A percentile compares a stretch with the other conserved stretches of the same genome.
Evolutionary conservation across 2,888 invertebrate species (phyloP).

Genomic region (Encarsia formosa): DNA sequence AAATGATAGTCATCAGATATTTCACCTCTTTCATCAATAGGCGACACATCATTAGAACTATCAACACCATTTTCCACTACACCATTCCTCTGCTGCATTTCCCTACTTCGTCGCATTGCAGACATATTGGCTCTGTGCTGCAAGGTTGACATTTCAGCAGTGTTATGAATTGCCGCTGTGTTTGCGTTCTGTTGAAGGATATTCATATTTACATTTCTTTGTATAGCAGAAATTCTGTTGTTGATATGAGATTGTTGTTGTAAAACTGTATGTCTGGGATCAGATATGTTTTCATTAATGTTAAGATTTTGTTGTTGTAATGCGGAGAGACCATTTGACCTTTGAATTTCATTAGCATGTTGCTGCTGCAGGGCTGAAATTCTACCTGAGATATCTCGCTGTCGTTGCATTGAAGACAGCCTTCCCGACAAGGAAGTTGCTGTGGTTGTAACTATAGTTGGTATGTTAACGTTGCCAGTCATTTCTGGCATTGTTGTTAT

Average conservation of each 20-base stretch:
- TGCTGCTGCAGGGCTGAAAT: conserved; percentile 7
- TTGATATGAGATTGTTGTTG: conserved; percentile 7
- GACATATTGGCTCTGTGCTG: conserved; percentile 7
- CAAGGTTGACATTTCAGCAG: conserved; percentile 10
- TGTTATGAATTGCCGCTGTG: conserved; percentile 19
- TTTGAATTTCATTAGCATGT: not conserved
- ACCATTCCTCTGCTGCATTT: conserved; percentile 22
- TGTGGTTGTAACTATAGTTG: conserved; percentile 18
- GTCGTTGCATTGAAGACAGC: conserved; percentile 7
- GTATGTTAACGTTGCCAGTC: conserved; percentile 11
- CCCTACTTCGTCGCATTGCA: conserved; percentile 1
- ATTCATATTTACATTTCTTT: conserved; percentile 9
- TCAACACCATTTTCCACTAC: conserved; percentile 24
- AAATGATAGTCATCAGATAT: conserved; percentile 28
- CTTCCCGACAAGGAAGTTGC: conserved; percentile 8
- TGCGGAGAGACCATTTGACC: not conserved
- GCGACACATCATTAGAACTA: conserved; percentile 7
- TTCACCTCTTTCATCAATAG: conserved; percentile 18
- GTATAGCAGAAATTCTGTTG: conserved; percentile 7
- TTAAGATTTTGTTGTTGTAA: not conserved
- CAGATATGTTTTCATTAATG: conserved; percentile 12
- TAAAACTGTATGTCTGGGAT: conserved; percentile 10
- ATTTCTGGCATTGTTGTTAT: not conserved
- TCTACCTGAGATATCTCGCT: not conserved
- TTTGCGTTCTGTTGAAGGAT: too few relatives aligned